A percentile compares a stretch with the other conserved stretches of the same genome.
Conservation (phyloP, 2,888 invertebrate species). For the Gnatocerus cornutus region DNA sequence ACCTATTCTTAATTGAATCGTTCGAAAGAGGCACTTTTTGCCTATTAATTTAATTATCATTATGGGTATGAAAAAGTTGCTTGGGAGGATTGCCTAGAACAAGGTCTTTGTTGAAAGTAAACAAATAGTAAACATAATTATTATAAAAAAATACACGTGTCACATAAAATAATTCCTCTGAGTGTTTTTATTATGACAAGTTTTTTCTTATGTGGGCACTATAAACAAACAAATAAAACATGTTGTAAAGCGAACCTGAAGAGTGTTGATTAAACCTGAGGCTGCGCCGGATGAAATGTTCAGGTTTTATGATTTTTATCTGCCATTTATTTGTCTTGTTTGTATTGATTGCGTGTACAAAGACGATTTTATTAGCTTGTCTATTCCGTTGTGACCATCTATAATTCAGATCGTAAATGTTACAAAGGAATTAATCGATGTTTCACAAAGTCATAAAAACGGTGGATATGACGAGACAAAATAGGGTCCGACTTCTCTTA, state of each 20-base stretch:
- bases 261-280: not conserved
- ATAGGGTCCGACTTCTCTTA: not conserved
- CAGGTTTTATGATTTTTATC: not conserved
- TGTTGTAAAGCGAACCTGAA: not conserved
- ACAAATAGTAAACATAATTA: too few relatives aligned
- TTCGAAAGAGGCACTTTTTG: too few relatives aligned
- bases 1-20: too few relatives aligned
- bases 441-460: conserved; percentile 1
- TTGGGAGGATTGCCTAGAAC: too few relatives aligned
- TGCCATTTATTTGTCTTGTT: conserved; percentile 1
- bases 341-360: conserved; percentile 2
- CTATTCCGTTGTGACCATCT: not conserved
- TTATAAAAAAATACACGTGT: too few relatives aligned
- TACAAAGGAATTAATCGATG: conserved; percentile 3
- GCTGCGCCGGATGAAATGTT: conserved; percentile 5
- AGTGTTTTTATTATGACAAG: too few relatives aligned
- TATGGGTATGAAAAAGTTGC: too few relatives aligned
- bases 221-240: too few relatives aligned
- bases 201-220: too few relatives aligned
- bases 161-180: too few relatives aligned
- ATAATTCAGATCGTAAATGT: conserved; percentile 4
- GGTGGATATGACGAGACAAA: not conserved
- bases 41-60: too few relatives aligned
- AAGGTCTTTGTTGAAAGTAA: too few relatives aligned
- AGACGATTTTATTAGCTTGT: conserved; percentile 4